Conservation (phyloP, 1,140 invertebrate genomes). For the Apocrypta bakeri region DNA sequence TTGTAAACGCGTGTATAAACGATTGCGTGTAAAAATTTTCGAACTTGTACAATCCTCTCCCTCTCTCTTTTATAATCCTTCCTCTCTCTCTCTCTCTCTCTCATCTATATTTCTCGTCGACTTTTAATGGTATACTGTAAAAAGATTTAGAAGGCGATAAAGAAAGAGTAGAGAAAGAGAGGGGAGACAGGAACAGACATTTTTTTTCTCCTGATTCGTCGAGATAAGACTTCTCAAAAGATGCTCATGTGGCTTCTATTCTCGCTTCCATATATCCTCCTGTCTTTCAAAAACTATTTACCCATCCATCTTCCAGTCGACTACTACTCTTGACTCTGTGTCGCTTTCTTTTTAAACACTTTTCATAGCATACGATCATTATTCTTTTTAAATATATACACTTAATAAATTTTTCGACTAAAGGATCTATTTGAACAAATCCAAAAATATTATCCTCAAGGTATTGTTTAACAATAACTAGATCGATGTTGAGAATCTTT, state of each 20-base stretch:
- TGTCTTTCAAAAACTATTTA: slow-evolving; percentile 18
- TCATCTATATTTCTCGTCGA: slow-evolving; percentile 25
- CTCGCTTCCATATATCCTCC: slow-evolving; percentile 1
- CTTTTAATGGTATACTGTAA: slow-evolving; percentile 32
- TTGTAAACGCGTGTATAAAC: slow-evolving; percentile 32
- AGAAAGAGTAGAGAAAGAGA: slow-evolving; percentile 15
- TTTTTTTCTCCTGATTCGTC: slow-evolving; percentile 31
- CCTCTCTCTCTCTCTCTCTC: neutral
- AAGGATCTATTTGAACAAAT: too few relatives aligned
- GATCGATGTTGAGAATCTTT: too few relatives aligned
- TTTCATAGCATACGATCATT: neutral
- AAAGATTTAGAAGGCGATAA: slow-evolving; percentile 46
- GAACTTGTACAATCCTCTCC: slow-evolving; percentile 15
- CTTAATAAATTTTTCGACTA: too few relatives aligned
- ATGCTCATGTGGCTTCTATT: neutral
- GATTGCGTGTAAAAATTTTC: slow-evolving; percentile 35
- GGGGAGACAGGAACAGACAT: too few relatives aligned
- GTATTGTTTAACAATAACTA: too few relatives aligned
- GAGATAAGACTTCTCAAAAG: slow-evolving; percentile 27
- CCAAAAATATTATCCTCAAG: too few relatives aligned
- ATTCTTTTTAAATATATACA: too few relatives aligned
- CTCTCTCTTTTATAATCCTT: neutral
- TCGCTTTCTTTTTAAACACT: neutral
- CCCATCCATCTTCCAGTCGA: neutral
- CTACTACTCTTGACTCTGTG: neutral